These are phyloP conservation scores for Athene cunicularia DNA, from an alignment of 2,113 vertebrate species.

Conservation along the genomic window DNA sequence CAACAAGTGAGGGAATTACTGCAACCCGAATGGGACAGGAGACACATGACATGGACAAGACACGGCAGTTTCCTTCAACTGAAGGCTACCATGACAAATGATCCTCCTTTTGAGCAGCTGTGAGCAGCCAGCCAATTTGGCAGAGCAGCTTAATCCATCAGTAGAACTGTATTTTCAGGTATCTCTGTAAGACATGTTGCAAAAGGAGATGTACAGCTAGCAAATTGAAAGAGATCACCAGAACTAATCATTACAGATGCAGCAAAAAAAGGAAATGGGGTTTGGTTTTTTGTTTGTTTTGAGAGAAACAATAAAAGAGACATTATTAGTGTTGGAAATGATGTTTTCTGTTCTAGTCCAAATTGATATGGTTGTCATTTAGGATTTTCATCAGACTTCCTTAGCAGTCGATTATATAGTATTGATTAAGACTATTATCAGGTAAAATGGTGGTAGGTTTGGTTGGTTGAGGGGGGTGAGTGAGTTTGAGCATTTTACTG, in stretches of 20 bases:
- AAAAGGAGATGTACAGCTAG: background rate
- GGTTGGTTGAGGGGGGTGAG: background rate
- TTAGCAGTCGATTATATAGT: background rate
- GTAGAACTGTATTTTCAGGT: background rate
- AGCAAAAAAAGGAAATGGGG: background rate
- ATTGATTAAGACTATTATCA: background rate
- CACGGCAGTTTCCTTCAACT: background rate
- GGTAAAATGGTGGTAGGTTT: background rate
- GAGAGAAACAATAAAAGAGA: background rate
- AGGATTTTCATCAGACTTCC: background rate
- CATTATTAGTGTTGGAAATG: background rate
- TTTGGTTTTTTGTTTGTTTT: background rate
- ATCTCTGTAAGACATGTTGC: background rate
- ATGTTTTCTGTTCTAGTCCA: background rate
- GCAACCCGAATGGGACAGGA: background rate
- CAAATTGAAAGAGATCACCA: background rate
- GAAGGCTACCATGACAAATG: background rate
- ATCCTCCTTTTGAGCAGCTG: background rate
- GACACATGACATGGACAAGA: rapidly evolving
- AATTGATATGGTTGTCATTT: background rate
- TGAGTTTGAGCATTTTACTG: background rate
- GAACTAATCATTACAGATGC: too few relatives aligned
- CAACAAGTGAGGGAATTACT: background rate
- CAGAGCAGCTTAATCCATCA: background rate
- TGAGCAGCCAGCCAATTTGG: background rate